Percentiles rank a stretch among this genome's conserved stretches.
Conservation (phyloP, 1,140 invertebrate genomes). For the Magallana ariakensis region DNA sequence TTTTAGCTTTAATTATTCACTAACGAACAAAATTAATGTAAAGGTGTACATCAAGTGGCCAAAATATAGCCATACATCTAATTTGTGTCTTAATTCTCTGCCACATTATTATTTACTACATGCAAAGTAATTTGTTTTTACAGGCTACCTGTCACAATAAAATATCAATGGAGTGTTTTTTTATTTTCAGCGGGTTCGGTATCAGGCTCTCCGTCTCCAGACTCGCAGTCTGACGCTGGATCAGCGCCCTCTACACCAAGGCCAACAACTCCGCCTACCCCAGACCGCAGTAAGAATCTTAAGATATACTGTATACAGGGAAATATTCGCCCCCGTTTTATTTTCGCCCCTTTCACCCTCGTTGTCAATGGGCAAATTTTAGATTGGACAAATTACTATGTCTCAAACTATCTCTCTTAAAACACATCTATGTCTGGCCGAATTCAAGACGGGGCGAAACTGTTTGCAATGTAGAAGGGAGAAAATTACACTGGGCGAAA, state of each 20-base stretch:
- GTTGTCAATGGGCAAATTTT: too few relatives aligned
- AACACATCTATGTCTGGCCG: too few relatives aligned
- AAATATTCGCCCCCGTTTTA: too few relatives aligned
- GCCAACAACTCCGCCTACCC: slow-evolving; percentile 65
- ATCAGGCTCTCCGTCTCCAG: slow-evolving; percentile 59
- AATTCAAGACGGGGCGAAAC: too few relatives aligned
- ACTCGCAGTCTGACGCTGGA: slow-evolving; percentile 65
- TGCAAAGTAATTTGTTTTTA: neutral
- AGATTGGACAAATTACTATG: too few relatives aligned
- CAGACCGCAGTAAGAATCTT: slow-evolving; percentile 68
- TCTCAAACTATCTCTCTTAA: too few relatives aligned
- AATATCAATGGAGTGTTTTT: slow-evolving; percentile 17
- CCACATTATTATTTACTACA: neutral
- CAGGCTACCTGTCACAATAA: neutral
- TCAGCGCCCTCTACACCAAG: slow-evolving; percentile 62
- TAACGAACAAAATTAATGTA: slow-evolving; percentile 3
- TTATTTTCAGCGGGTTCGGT: slow-evolving; percentile 40
- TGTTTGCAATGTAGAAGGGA: too few relatives aligned
- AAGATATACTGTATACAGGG: too few relatives aligned
- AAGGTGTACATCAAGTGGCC: neutral
- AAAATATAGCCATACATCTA: neutral
- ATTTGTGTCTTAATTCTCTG: neutral
- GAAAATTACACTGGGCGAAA: too few relatives aligned
- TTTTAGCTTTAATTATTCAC: neutral
- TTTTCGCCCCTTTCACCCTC: too few relatives aligned